Evolutionary conservation across 2,797 vertebrate species (phyloP).

Genomic region (Lepus oiostolus): DNA sequence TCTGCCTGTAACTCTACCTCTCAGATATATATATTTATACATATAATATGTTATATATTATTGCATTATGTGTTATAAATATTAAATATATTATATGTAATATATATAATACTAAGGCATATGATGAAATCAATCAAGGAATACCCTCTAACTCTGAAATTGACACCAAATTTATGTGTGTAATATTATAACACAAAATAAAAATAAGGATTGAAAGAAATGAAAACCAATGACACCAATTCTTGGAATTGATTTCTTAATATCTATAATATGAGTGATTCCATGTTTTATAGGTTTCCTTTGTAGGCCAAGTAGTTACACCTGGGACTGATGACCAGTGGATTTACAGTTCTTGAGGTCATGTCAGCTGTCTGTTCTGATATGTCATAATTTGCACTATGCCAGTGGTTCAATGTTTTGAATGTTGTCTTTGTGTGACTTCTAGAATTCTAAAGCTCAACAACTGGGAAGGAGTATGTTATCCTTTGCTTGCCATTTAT

Average conservation of each 20-base stretch:
- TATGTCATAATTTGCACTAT: neutral
- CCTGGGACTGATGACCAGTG: neutral
- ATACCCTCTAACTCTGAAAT: neutral
- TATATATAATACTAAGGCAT: neutral
- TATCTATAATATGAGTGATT: neutral
- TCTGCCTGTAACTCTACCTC: no score
- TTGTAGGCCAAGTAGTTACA: neutral
- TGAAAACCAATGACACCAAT: neutral
- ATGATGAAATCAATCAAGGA: conserved; percentile 37
- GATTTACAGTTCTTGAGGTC: neutral
- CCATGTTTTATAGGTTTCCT: neutral
- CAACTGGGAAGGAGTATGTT: neutral
- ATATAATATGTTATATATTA: no score
- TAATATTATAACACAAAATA: conserved; percentile 8
- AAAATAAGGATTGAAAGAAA: neutral
- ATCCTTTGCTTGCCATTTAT: neutral
- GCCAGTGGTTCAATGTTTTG: neutral
- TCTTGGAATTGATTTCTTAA: neutral
- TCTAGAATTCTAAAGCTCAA: neutral
- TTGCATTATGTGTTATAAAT: no score
- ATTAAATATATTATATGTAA: no score
- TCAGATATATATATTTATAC: no score
- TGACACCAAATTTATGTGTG: neutral
- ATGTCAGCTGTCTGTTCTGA: neutral
- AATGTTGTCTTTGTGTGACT: neutral